Base-by-base conservation (phyloP, 1,140 invertebrate genomes). In the Lithobius niger region DNA sequence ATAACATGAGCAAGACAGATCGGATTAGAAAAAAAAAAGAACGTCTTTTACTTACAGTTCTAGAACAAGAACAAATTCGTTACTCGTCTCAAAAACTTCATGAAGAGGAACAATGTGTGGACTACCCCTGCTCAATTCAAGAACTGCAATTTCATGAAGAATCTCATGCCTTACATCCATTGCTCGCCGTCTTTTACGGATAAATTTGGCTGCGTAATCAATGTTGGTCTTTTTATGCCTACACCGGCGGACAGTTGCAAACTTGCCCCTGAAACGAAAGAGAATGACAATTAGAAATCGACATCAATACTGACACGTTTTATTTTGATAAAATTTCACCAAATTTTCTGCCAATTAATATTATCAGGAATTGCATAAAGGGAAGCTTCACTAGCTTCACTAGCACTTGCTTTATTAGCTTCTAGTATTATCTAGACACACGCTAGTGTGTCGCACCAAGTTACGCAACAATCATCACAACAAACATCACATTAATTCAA, bases 181-280 rank as follows among this genome's bases (percentile, higher is more conserved):
- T 25, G 82, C 83, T 59, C 84, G 80, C 64, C 90, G 79, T 61
- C 89, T 75, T 70, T 95, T 92, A 69, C 85, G 82, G 60, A 97
- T 85, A 74, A 88, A 93, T 75, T 97, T 97, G 59, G 92, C 94
- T 1, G 94, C 94, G 76, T 87, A 97, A 68, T 88, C 82, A 59
- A 79, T 76, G 25, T 87, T 85, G 6, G 84, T 88, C 57, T 80
- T 78, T 66, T 83, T 80, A 69, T 95, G 85, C n/a, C 80, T 77
- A 62, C 90, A 89, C 70, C 86, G 80, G 60, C 86, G 81, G 47
- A 97, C 93, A 55, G 89, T 83, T 18, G 93, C 94, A 72, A 95
- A 97, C 76, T 97, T 95, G 31, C 94, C 94, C 69, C 92, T 96
- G 78, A 3, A 74, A 76, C 6, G 31, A 36, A 36, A 36, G n/a